Conservation (phyloP, 2,113 vertebrate genomes). For the Triplophysa siluroides region DNA sequence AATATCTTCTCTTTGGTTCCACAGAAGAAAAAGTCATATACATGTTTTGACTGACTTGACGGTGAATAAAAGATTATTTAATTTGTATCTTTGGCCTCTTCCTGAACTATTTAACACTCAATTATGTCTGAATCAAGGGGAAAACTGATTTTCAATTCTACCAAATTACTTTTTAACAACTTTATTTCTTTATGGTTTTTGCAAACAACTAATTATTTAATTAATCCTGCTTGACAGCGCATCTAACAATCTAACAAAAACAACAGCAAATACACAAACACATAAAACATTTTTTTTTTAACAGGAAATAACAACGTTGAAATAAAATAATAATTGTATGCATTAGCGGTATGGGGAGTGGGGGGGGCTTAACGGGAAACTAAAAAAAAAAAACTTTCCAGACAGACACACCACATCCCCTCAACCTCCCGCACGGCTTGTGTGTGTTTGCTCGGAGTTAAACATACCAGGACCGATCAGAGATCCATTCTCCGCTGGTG, state of each 20-base stretch:
- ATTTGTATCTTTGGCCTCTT: too few species aligned
- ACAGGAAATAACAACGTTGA: too few species aligned
- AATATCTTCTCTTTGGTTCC: too few species aligned
- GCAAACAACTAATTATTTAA: too few species aligned
- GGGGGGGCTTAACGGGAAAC: slow-evolving; percentile 30
- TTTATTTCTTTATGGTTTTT: slow-evolving; percentile 7
- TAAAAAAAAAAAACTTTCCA: slow-evolving; percentile 35
- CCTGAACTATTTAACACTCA: neutral
- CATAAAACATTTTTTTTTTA: too few species aligned
- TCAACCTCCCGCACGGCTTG: slow-evolving; percentile 49
- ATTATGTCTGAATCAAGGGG: neutral
- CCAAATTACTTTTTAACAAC: neutral
- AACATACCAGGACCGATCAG: slow-evolving; percentile 64
- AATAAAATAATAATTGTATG: too few species aligned
- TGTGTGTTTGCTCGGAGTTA: slow-evolving; percentile 73
- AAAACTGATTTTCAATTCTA: neutral
- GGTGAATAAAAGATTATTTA: too few species aligned
- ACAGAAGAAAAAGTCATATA: too few species aligned
- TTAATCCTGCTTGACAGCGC: too few species aligned
- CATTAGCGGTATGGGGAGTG: neutral
- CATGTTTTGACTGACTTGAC: too few species aligned
- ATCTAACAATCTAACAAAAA: too few species aligned
- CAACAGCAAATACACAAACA: too few species aligned
- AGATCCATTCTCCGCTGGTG: slow-evolving; percentile 65
- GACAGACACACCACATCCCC: slow-evolving; percentile 35